Evolutionary conservation across 2,888 invertebrate species (phyloP), one percentile per base, ranked within the genome.

Genomic region (Cantharis rufa): DNA sequence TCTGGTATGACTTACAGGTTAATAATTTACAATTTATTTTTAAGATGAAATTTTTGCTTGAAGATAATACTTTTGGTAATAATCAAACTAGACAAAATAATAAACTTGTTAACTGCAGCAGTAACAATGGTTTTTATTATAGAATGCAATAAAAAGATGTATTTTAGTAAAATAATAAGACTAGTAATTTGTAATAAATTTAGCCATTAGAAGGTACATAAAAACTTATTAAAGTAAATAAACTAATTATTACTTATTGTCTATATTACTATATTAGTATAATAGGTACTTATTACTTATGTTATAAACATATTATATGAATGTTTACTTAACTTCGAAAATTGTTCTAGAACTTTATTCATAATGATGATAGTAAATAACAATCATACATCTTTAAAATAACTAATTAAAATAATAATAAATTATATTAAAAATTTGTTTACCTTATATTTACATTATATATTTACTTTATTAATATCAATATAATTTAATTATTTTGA

Each of bases 1-100:
- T 66, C 70, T 70, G 32, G 70, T 24, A 74, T 70, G 18, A 18
- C 15, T 69, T 15, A 70, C 28, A 62, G 70, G 63, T 74, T 74
- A 21, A 21, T 73, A 62, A 28, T 62, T 62, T 21, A 18, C 10
- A n/a, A 21, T n/a, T 66, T 21, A 66, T 21, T 66, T 13, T 21
- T 66, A 13, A 21, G 2, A 5, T 18, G 9, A 13, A 21, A 10
- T n/a, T 66, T 66, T 21, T 21, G 24, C 21, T n/a, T 18, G 18
- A 18, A 18, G 10, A 64, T 21, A 21, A 21, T 18, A 21, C 11
- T n/a, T 21, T 21, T 3, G 13, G 11, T 1, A 18, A 15, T 24
- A 66, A 64, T 64, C 32, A 1, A 48, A 48, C n/a, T 48, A n/a
- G n/a, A 7, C n/a, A 2, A 48, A n/a, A 48, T 48, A 13, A 48